Percentiles rank a stretch among this genome's conserved stretches.
phyloP scores from a whole-genome alignment of 2,113 vertebrate genomes.

The Ariopsis seemanni region DNA sequence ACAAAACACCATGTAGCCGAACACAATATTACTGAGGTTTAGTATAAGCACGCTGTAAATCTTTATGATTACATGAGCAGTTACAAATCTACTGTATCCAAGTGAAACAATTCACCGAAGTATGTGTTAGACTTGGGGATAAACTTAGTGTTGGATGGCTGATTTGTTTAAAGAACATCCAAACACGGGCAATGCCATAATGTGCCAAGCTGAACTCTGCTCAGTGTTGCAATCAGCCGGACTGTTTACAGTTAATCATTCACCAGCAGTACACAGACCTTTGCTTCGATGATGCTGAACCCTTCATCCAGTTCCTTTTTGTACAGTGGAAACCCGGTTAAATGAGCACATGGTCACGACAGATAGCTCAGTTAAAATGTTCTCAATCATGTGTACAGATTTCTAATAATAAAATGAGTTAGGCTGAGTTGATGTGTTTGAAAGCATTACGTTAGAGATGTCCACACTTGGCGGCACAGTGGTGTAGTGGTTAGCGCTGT shows the following conservation, averaged over 20 bases:
- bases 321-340: not conserved
- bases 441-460: not conserved
- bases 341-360: not conserved
- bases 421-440: not conserved
- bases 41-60: not conserved
- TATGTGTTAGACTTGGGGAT: not conserved
- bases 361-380: not conserved
- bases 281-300: not conserved
- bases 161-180: not conserved
- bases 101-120: not conserved
- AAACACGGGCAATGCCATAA: not conserved
- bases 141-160: not conserved
- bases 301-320: not conserved
- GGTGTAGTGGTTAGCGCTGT: too few species aligned
- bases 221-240: not conserved
- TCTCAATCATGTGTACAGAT: not conserved
- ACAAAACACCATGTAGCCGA: not conserved
- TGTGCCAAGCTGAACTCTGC: constrained; percentile 15
- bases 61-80: not conserved
- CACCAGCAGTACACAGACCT: constrained; percentile 19
- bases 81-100: not conserved
- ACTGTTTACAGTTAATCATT: constrained; percentile 41
- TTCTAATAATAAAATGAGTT: not conserved
- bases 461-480: not conserved
- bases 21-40: not conserved